Percentiles rank a stretch among this genome's conserved stretches.
These are phyloP conservation scores for Gavia stellata DNA, from an alignment of 2,113 vertebrate species.

Conservation along the genomic window DNA sequence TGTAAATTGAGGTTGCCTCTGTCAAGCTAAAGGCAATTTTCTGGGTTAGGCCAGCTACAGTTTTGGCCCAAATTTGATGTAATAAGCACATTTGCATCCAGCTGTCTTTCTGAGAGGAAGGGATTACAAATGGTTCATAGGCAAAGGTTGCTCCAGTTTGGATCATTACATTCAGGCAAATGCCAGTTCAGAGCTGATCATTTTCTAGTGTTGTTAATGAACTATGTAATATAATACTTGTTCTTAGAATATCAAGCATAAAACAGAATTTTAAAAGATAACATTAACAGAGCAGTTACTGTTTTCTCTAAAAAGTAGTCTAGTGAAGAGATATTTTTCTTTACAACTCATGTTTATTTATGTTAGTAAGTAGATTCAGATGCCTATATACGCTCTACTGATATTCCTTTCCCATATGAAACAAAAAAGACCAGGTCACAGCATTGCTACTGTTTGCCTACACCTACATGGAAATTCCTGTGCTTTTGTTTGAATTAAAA, in stretches of 20 bases:
- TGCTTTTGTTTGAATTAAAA: background rate
- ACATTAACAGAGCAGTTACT: background rate
- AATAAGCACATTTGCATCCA: background rate
- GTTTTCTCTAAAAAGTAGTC: background rate
- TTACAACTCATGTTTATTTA: background rate
- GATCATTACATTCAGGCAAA: background rate
- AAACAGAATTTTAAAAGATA: background rate
- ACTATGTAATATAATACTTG: background rate
- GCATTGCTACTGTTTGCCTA: background rate
- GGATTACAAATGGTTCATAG: fast-evolving
- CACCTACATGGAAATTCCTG: background rate
- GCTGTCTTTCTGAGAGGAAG: background rate
- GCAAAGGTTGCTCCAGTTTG: background rate
- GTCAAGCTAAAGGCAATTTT: background rate
- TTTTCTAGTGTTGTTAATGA: background rate
- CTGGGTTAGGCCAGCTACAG: fast-evolving
- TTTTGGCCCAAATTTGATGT: background rate
- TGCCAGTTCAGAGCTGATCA: background rate
- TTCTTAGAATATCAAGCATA: background rate
- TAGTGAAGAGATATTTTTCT: background rate
- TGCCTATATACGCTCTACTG: background rate
- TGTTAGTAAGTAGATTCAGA: slow-evolving; percentile 17
- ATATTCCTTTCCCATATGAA: background rate
- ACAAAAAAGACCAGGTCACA: background rate
- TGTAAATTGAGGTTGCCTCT: background rate